Conservation (phyloP, 2,888 invertebrate genomes). For the Hypselothyrea guttata region DNA sequence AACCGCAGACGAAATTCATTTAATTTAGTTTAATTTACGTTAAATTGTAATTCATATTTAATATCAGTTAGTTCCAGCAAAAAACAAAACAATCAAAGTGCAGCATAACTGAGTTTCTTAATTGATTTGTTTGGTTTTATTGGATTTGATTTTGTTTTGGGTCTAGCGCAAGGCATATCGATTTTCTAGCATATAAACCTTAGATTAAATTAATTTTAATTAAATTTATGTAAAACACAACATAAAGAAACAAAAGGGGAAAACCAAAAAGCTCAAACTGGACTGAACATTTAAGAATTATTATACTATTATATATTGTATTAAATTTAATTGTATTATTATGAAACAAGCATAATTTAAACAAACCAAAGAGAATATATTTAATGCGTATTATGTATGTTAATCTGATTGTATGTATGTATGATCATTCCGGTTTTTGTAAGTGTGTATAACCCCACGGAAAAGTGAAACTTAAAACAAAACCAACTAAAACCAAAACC, state of each 20-base stretch:
- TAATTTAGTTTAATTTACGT: too few species aligned
- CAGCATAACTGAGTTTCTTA: constrained; percentile 19
- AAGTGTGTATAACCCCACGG: constrained; percentile 51
- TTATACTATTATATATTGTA: constrained; percentile 52
- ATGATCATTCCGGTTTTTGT: constrained; percentile 40
- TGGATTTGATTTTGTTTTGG: constrained; percentile 12
- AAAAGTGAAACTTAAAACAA: constrained; percentile 13
- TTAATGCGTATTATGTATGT: constrained; percentile 56
- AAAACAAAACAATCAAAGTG: constrained; percentile 37
- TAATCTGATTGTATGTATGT: constrained; percentile 60
- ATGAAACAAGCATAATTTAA: constrained; percentile 33
- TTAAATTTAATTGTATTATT: constrained; percentile 53
- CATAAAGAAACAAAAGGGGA: constrained; percentile 56
- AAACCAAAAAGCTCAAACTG: constrained; percentile 79
- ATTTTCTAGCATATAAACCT: constrained; percentile 48
- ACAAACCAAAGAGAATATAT: constrained; percentile 32
- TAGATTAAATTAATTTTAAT: constrained; percentile 70
- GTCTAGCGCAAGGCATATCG: constrained; percentile 45
- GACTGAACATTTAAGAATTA: constrained; percentile 79
- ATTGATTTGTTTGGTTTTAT: constrained; percentile 17
- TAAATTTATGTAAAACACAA: constrained; percentile 54
- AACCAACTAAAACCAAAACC: constrained; percentile 6
- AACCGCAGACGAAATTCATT: constrained; percentile 3
- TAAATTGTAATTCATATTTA: constrained; percentile 33
- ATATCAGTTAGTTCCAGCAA: constrained; percentile 14